Conservation (phyloP, 2,888 invertebrate genomes). For the Ennomos quercinarius region DNA sequence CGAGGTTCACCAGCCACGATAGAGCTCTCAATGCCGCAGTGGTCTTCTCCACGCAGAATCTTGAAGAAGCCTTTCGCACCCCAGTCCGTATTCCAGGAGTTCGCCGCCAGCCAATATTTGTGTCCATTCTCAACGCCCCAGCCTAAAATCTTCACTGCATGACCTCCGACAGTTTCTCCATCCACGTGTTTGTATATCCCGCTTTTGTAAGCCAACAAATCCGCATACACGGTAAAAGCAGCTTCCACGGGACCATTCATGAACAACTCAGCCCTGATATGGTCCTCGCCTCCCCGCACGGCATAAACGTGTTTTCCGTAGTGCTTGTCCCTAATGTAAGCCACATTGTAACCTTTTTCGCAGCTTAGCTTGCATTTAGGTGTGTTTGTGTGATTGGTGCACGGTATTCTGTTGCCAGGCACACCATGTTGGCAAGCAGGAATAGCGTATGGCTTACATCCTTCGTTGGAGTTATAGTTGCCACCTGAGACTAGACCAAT, state of each 20-base stretch:
- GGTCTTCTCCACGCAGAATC: constrained; percentile 92
- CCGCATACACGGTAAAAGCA: constrained; percentile 94
- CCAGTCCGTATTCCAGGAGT: constrained; percentile 98
- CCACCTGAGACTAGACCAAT: constrained; percentile 26
- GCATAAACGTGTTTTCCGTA: constrained; percentile 89
- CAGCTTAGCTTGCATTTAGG: constrained; percentile 92
- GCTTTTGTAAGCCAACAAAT: constrained; percentile 93
- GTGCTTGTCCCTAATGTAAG: constrained; percentile 91
- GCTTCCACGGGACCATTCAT: constrained; percentile 95
- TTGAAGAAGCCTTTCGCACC: constrained; percentile 95
- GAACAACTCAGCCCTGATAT: constrained; percentile 93
- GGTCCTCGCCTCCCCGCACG: constrained; percentile 84
- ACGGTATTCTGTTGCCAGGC: background rate
- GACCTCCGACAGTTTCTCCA: constrained; percentile 92
- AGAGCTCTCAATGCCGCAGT: constrained; percentile 90
- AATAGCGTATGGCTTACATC: constrained; percentile 21
- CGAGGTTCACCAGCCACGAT: constrained; percentile 89
- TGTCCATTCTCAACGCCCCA: constrained; percentile 92
- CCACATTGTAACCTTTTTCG: constrained; percentile 87
- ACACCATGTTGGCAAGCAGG: background rate
- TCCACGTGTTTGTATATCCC: constrained; percentile 89
- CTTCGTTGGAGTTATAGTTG: constrained; percentile 19
- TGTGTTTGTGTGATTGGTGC: constrained; percentile 77
- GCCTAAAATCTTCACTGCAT: constrained; percentile 95
- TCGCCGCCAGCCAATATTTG: constrained; percentile 96